Base-by-base conservation (phyloP, 1,140 invertebrate genomes). In the Drosophila lowei region DNA sequence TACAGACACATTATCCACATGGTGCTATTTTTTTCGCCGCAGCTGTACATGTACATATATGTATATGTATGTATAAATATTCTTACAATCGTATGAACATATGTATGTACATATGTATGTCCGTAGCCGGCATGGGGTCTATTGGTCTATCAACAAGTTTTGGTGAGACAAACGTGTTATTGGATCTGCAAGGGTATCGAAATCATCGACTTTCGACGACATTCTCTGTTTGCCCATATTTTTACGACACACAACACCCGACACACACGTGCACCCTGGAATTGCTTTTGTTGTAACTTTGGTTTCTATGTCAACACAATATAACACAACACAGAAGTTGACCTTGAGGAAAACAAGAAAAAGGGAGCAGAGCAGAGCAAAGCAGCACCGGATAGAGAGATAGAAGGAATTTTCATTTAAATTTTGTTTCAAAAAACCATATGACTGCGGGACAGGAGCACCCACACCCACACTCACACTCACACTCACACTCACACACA, bases 301-400 rank as follows among this genome's bases (percentile, higher is more conserved):
- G 73, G 83, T 88, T 86, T 88, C 83, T 88, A 86, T 86, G 81
- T 86, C 81, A 88, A 88, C 83, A 81, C 56, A 65, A 25, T 4
- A 25, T 0, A 25, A 49, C 62, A 83, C 81, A 88, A 88, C 83
- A 81, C 56, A 65, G 53, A 65, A 83, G 58, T 72, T 88, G 78
- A 89, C 83, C 83, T 88, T 88, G 83, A 57, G 77, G 64, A 72
- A 43, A 16, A 44, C 46, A 46, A 25, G 64, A 48, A 74, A 47
- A 44, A 57, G n/a, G 38, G 23, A 43, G 13, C 28, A 48, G 23
- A 15, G 25, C 13, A 16, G n/a, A 9, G 15, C 30, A 28, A 42
- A 34, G 47, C 7, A 15, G 16, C 11, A 28, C 30, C 5, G 13
- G 23, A 25, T 18, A 13, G 16, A 5, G 8, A 18, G 13, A 42